These are phyloP conservation scores for Circaetus gallicus DNA, from an alignment of 2,113 vertebrate genomes.

Conservation along the genomic window DNA sequence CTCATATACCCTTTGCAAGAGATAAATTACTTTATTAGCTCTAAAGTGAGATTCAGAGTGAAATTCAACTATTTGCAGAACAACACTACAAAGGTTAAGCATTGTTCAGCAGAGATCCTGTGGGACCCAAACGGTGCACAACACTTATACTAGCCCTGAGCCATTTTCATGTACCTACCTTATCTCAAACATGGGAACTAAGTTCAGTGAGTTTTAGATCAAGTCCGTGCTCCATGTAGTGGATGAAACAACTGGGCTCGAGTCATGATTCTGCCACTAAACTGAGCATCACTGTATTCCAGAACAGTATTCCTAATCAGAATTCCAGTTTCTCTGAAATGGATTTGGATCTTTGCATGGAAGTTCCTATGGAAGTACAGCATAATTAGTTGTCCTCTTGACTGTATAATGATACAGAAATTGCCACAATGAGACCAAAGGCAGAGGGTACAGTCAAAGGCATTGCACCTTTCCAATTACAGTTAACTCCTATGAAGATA, in stretches of 20 bases:
- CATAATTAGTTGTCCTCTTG: neutral
- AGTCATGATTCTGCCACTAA: neutral
- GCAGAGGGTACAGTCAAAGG: neutral
- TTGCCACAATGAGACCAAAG: neutral
- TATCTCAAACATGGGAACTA: neutral
- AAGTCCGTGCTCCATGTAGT: accelerated
- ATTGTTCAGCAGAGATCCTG: neutral
- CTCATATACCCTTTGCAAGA: neutral
- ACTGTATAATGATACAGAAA: neutral
- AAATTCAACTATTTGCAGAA: neutral
- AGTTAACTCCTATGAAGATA: neutral
- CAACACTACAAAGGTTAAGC: neutral
- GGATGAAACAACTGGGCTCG: neutral
- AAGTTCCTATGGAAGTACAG: neutral
- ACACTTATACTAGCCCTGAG: neutral
- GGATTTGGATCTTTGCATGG: neutral
- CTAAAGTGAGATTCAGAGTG: neutral
- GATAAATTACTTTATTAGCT: neutral
- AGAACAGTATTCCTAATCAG: neutral
- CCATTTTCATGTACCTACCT: neutral
- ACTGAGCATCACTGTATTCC: neutral
- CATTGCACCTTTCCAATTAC: neutral
- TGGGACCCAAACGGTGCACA: neutral
- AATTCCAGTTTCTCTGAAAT: neutral
- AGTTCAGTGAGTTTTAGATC: neutral